These are phyloP conservation scores for Clivina fossor DNA, from an alignment of 2,888 invertebrate species.

Conservation along the genomic window DNA sequence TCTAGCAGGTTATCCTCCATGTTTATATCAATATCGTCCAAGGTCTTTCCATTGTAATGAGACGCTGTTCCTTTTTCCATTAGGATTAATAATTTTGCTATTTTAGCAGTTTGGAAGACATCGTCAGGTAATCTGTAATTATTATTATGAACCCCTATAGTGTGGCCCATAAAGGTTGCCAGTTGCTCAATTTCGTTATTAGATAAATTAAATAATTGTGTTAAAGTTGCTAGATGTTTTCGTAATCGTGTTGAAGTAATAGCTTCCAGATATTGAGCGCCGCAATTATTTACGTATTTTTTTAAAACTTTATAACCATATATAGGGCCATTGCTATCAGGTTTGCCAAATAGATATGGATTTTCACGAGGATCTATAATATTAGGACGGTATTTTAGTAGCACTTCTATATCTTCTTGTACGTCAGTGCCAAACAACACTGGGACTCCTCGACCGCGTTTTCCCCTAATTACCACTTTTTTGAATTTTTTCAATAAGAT, in stretches of 20 bases:
- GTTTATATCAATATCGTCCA: conserved; percentile 10
- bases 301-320: conserved; percentile 16
- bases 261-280: conserved; percentile 10
- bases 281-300: conserved; percentile 19
- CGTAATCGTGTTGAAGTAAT: conserved; percentile 23
- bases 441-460: conserved; percentile 15
- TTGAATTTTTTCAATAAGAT: conserved; percentile 1
- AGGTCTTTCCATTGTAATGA: background rate
- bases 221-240: conserved; percentile 27
- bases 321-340: conserved; percentile 3
- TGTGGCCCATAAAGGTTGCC: conserved; percentile 28
- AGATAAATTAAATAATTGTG: conserved; percentile 21
- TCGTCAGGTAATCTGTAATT: conserved; percentile 27
- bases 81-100: conserved; percentile 21
- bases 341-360: background rate
- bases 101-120: conserved; percentile 29
- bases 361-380: conserved; percentile 1
- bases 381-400: conserved; percentile 6
- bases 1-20: conserved; percentile 6
- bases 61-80: conserved; percentile 10
- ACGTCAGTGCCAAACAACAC: conserved; percentile 16
- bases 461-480: conserved; percentile 18
- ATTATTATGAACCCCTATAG: conserved; percentile 11
- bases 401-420: conserved; percentile 14
- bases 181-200: conserved; percentile 26